These are phyloP conservation scores for Ophiodon elongatus DNA, from an alignment of 2,113 vertebrate genomes.

Conservation along the genomic window DNA sequence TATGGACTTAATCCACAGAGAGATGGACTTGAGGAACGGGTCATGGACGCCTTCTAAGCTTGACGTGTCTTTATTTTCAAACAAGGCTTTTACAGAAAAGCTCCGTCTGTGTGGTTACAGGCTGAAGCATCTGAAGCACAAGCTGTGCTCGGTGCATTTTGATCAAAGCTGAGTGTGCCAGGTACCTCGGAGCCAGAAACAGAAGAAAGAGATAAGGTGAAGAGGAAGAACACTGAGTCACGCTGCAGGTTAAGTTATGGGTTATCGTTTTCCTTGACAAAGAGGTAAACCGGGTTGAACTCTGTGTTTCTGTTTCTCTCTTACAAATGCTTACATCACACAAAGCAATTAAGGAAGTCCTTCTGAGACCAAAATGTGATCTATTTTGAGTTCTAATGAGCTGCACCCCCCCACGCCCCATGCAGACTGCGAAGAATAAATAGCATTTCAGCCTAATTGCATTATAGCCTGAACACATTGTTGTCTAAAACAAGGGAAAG, in stretches of 20 bases:
- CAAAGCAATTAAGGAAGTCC: conserved; percentile 43
- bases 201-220: conserved; percentile 3
- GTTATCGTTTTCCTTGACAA: conserved; percentile 45
- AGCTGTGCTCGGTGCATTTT: conserved; percentile 20
- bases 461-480: conserved; percentile 8
- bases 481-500: neutral
- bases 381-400: conserved; percentile 56
- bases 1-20: conserved; percentile 65
- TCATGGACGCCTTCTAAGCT: conserved; percentile 40
- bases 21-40: conserved; percentile 57
- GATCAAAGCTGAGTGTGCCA: conserved; percentile 58
- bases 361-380: conserved; percentile 21
- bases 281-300: conserved; percentile 27
- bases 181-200: conserved; percentile 21
- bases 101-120: conserved; percentile 6
- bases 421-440: conserved; percentile 24
- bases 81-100: conserved; percentile 23
- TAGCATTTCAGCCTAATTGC: conserved; percentile 31
- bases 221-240: conserved; percentile 21
- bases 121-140: conserved; percentile 32
- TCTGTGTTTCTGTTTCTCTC: conserved; percentile 19
- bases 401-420: neutral
- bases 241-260: conserved; percentile 52
- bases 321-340: conserved; percentile 58
- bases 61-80: conserved; percentile 49